Base-by-base conservation (phyloP, 2,797 vertebrate species). In the Acanthornis magna region DNA sequence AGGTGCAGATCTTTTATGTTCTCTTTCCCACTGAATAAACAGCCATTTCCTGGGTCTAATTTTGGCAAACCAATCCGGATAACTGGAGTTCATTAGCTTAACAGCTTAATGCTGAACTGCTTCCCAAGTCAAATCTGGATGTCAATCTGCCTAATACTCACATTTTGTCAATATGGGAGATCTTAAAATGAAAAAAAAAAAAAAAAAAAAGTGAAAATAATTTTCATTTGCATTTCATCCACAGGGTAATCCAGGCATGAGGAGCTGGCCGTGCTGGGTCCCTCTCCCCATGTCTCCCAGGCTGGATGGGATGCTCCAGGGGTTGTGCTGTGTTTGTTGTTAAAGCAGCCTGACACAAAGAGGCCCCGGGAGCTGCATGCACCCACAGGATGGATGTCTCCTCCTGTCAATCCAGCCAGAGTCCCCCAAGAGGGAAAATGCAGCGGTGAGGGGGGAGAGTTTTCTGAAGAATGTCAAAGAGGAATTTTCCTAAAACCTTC, bases 261-360 rank as follows among this genome's bases (percentile, higher is more conserved):
- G 50, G 47, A 76, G 60, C 68, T 45, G 43, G 73, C 72, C 2
- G 5, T 85, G 93, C 84, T 0, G 0, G 42, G 36, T 86, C 51
- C 70, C 62, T 92, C 50, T 94, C 47, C 81, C 93, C 38, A 48
- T 51, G n/a, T 93, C 92, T 89, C 93, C 42, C 57, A 2, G 4
- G 15, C 85, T 77, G 67, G 63, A 61, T 54, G 42, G 54, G 93
- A 43, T 72, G 93, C 95, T 97, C 92, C 94, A 95, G 97, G 96
- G 96, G 95, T 93, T 84, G 61, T 36, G 89, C 89, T 67, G 40
- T 97, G 97, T 97, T 98, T 98, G 96, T 97, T 98, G 95, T 97
- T 97, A 96, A 97, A 97, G 93, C 96, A 96, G 93, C 90, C 96
- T 97, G 95, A 93, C 89, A 89, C 71, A 89, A 93, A 96, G 91